Conservation (phyloP, 2,113 vertebrate genomes). For the Amphiprion ocellaris region DNA sequence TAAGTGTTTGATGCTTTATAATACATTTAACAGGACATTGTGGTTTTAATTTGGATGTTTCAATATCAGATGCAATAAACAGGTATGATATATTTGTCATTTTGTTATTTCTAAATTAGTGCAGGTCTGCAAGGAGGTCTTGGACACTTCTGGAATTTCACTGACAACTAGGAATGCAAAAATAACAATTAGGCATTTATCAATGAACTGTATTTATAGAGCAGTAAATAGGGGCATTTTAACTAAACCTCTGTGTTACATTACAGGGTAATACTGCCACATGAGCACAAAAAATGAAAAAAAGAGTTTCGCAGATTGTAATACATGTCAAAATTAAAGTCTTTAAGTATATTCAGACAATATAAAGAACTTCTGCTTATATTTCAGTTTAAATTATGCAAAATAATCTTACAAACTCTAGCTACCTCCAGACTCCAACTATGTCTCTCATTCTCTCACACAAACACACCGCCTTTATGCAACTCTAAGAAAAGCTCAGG, state of each 20-base stretch:
- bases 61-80: neutral
- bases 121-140: too few species aligned
- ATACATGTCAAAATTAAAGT: neutral
- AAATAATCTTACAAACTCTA: neutral
- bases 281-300: neutral
- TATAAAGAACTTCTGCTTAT: neutral
- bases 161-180: too few species aligned
- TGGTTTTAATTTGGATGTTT: neutral
- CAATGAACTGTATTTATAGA: neutral
- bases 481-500: slow-evolving; percentile 2
- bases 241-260: slow-evolving; percentile 17
- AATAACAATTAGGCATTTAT: too few species aligned
- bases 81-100: neutral
- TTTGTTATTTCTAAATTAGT: neutral
- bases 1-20: neutral
- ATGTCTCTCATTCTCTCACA: neutral
- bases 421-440: neutral
- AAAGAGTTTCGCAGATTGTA: neutral
- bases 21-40: neutral
- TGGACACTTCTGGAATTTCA: too few species aligned
- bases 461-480: slow-evolving; percentile 3
- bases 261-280: neutral
- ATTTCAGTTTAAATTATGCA: neutral
- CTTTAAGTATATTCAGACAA: too few species aligned
- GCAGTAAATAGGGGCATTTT: slow-evolving; percentile 1